Conservation (phyloP, 2,113 vertebrate genomes). For the Lagopus muta region DNA sequence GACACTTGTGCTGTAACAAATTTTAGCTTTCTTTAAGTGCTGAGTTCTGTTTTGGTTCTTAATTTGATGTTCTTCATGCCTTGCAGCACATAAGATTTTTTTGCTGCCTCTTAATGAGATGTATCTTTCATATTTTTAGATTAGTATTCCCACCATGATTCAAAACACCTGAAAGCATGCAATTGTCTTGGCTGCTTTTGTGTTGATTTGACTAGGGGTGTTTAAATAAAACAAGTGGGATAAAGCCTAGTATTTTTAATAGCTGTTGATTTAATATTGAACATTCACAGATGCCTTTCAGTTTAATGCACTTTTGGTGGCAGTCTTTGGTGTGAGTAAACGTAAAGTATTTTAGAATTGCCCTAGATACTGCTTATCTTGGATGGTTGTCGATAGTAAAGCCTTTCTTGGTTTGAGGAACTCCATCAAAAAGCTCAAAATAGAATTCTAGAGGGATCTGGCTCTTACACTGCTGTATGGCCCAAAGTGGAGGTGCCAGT, state of each 20-base stretch:
- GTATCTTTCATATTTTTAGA: background rate
- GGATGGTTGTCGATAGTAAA: background rate
- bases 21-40: constrained; percentile 11
- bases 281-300: background rate
- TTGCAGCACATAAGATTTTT: background rate
- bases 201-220: background rate
- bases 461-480: background rate
- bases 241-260: background rate
- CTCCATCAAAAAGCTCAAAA: background rate
- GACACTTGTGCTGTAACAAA: background rate
- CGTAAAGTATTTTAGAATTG: background rate
- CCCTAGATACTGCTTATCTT: background rate
- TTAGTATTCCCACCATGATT: background rate
- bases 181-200: background rate
- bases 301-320: background rate
- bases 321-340: background rate
- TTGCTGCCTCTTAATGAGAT: background rate
- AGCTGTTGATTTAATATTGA: background rate
- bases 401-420: background rate
- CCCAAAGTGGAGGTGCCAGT: background rate
- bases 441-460: background rate
- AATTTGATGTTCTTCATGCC: background rate
- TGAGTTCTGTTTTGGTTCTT: background rate
- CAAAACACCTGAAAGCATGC: accelerated
- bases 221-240: background rate